phyloP scores from a whole-genome alignment of 2,888 invertebrate genomes.

The Xylota segnis region DNA sequence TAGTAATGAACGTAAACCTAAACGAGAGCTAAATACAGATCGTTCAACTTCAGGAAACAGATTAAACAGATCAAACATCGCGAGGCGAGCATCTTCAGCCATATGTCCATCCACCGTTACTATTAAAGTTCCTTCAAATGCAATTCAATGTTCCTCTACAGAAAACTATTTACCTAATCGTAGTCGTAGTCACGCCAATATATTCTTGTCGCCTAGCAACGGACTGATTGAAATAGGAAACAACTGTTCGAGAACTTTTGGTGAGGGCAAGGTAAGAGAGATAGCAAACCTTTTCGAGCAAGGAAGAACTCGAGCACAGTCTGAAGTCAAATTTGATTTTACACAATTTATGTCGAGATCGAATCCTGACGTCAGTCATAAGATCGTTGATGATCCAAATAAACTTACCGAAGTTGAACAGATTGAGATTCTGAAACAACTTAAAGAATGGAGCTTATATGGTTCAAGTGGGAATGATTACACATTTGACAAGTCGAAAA shows the following conservation, averaged over 20 bases:
- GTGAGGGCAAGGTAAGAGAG: slow-evolving; percentile 89
- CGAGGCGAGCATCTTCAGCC: slow-evolving; percentile 62
- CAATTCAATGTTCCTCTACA: slow-evolving; percentile 81
- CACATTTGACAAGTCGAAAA: slow-evolving; percentile 66
- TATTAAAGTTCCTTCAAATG: slow-evolving; percentile 81
- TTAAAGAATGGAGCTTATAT: slow-evolving; percentile 84
- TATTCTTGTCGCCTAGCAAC: slow-evolving; percentile 36
- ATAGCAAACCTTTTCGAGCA: slow-evolving; percentile 89
- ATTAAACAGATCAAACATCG: slow-evolving; percentile 36
- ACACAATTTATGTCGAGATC: slow-evolving; percentile 78
- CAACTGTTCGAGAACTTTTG: slow-evolving; percentile 82
- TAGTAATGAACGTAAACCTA: slow-evolving; percentile 71
- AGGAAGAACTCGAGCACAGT: slow-evolving; percentile 80
- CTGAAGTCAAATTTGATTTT: slow-evolving; percentile 85
- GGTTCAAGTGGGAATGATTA: slow-evolving; percentile 82
- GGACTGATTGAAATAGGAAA: neutral
- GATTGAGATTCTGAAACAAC: slow-evolving; percentile 81
- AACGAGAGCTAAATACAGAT: slow-evolving; percentile 81
- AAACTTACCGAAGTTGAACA: slow-evolving; percentile 80
- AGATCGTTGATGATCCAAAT: slow-evolving; percentile 50
- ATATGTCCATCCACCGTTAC: slow-evolving; percentile 70
- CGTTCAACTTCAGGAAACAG: slow-evolving; percentile 79
- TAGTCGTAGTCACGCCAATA: slow-evolving; percentile 77
- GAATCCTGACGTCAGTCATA: slow-evolving; percentile 39
- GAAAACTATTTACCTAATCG: slow-evolving; percentile 78